Evolutionary conservation across 2,888 invertebrate species (phyloP).

Genomic region (Griposia aprilina): DNA sequence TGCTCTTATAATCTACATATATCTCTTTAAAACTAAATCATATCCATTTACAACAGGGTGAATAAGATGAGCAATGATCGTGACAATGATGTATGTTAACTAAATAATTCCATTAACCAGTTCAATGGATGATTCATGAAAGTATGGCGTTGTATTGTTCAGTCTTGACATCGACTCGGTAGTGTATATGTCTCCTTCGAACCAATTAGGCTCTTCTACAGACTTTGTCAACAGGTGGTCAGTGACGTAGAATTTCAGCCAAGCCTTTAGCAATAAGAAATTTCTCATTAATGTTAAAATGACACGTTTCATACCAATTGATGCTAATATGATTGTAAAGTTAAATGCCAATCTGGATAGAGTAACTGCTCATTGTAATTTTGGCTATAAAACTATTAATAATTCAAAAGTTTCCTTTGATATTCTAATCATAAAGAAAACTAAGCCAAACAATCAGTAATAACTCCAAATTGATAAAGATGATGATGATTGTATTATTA

Average conservation of each 20-base stretch:
- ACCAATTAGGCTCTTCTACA: conserved; percentile 88
- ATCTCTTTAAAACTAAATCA: conserved; percentile 80
- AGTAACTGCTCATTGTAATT: conserved; percentile 46
- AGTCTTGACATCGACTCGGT: conserved; percentile 84
- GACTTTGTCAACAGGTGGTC: conserved; percentile 88
- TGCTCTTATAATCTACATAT: conserved; percentile 70
- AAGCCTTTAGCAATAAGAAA: conserved; percentile 89
- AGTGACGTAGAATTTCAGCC: conserved; percentile 91
- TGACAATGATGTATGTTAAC: conserved; percentile 75
- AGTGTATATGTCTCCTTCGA: conserved; percentile 83
- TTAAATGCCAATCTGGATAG: conserved; percentile 38
- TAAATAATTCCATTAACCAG: conserved; percentile 89
- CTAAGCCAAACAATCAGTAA: conserved; percentile 36
- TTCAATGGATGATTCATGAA: conserved; percentile 85
- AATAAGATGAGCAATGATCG: conserved; percentile 77
- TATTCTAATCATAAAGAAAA: background rate
- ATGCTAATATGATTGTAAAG: conserved; percentile 30
- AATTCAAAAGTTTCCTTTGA: background rate
- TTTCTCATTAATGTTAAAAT: conserved; percentile 70
- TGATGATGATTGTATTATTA: conserved; percentile 54
- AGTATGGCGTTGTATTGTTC: conserved; percentile 80
- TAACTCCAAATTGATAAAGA: conserved; percentile 44
- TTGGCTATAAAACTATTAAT: background rate
- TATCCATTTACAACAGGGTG: conserved; percentile 76
- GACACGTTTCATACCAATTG: conserved; percentile 43